A percentile compares a stretch with the other conserved stretches of the same genome.
Conservation (phyloP, 2,113 vertebrate species). For the Caracal caracal region DNA sequence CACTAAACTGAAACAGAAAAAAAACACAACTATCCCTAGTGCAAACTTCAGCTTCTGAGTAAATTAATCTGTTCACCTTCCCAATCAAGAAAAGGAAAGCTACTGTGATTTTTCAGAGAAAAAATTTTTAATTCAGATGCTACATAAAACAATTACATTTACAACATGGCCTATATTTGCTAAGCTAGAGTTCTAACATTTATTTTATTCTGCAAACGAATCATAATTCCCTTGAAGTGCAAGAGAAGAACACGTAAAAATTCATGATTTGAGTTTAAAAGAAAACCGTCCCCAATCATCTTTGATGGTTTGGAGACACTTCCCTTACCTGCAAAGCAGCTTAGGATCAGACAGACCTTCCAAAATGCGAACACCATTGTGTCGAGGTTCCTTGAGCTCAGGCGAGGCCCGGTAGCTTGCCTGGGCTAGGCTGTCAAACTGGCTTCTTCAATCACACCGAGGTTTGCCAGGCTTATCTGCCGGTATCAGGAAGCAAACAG, state of each 20-base stretch:
- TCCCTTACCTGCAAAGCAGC: constrained; percentile 76
- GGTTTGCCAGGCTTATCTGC: constrained; percentile 73
- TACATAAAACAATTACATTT: constrained; percentile 28
- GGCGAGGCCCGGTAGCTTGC: background rate
- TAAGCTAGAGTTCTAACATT: constrained; percentile 41
- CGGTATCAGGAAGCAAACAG: constrained; percentile 70
- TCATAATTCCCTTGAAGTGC: constrained; percentile 12
- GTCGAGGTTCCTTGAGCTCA: background rate
- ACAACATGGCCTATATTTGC: background rate
- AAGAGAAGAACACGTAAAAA: background rate
- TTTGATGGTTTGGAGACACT: background rate
- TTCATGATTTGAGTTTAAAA: background rate
- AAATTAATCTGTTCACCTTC: constrained; percentile 28
- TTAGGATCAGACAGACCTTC: constrained; percentile 70
- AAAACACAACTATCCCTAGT: background rate
- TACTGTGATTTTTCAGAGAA: background rate
- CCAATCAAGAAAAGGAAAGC: background rate
- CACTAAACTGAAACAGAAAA: background rate
- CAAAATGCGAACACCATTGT: constrained; percentile 61
- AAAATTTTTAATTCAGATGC: constrained; percentile 9
- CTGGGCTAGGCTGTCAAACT: constrained; percentile 49
- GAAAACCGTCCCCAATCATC: constrained; percentile 14
- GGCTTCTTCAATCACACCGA: constrained; percentile 58
- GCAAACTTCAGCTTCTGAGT: constrained; percentile 16
- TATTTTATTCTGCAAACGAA: background rate